Evolutionary conservation across 2,113 vertebrate species (phyloP), one percentile per base, ranked within the genome.

Genomic region (Copsychus sechellarum): DNA sequence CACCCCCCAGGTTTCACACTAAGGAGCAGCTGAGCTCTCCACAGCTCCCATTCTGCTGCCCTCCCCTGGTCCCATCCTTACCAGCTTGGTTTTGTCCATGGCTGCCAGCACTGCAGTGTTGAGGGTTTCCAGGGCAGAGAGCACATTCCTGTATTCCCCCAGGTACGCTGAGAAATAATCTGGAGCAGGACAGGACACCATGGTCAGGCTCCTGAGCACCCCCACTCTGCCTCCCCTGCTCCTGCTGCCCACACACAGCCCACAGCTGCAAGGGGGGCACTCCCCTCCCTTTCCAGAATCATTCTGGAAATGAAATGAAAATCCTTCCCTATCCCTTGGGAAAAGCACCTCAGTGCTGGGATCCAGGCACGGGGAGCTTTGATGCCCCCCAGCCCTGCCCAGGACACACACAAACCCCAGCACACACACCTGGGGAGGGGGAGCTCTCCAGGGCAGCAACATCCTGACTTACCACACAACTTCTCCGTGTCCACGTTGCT

Each of bases 41-140:
- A 19, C 1, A 0, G 66, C 50, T 72, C 48, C 54, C 3, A 0
- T 28, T 33, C 48, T 48, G 9, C 58, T 56, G 43, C 22, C 66
- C 58, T 70, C 16, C 76, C 13, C 0, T 0, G 1, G 21, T 5
- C 21, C 70, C 76, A 18, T 43, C 88, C 98, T 98, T 96, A 99
- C 99, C 99, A 98, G 97, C 95, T 99, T 99, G 81, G 99, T 99
- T 97, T 99, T 98, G 96, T 99, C 99, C 99, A 99, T 99, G 47
- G 99, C 99, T 80, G 98, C 98, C 76, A 99, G 98, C 91, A 99
- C 99, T 0, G 99, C 98, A 5, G 98, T 82, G 80, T 99, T 99
- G 70, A 99, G 98, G 5, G 98, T 97, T 95, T 99, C 99, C 97
- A 99, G 95, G 5, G 99, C 98, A 3, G 99, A 99, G 57, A 99